phyloP scores from a whole-genome alignment of 1,140 invertebrate genomes.

The Panulirus ornatus region DNA sequence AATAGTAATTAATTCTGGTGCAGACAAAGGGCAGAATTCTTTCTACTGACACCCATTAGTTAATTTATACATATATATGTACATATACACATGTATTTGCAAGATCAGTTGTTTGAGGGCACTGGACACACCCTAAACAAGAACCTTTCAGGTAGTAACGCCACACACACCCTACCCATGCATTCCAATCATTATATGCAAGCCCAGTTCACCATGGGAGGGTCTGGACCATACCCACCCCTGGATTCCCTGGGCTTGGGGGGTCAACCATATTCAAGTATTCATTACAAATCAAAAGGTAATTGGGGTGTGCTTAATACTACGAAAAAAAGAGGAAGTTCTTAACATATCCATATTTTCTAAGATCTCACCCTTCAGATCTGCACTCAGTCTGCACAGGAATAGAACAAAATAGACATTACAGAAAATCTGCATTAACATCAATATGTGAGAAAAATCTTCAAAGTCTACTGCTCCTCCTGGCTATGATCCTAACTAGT shows the following conservation, averaged over 20 bases:
- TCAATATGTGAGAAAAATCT: slow-evolving; percentile 25
- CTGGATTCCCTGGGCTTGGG: slow-evolving; percentile 59
- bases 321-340: background rate
- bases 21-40: slow-evolving; percentile 51
- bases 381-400: slow-evolving; percentile 56
- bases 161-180: slow-evolving; percentile 14
- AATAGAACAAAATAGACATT: slow-evolving; percentile 1
- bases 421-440: slow-evolving; percentile 30
- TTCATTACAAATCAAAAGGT: background rate
- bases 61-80: slow-evolving; percentile 3
- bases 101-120: slow-evolving; percentile 72
- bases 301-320: slow-evolving; percentile 1
- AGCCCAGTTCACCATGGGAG: slow-evolving; percentile 63
- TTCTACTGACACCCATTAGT: background rate
- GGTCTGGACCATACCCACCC: slow-evolving; percentile 70
- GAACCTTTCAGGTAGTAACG: slow-evolving; percentile 51
- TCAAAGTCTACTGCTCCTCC: slow-evolving; percentile 65
- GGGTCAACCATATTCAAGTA: slow-evolving; percentile 18
- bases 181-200: slow-evolving; percentile 15
- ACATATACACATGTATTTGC: slow-evolving; percentile 7
- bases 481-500: slow-evolving; percentile 69
- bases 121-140: slow-evolving; percentile 73
- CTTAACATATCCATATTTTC: slow-evolving; percentile 5
- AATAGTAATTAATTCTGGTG: slow-evolving; percentile 13
- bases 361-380: slow-evolving; percentile 15